Evolutionary conservation across 2,888 invertebrate genomes (phyloP), one percentile per base, ranked within the genome.

Genomic region (Drosophila kuntzei): DNA sequence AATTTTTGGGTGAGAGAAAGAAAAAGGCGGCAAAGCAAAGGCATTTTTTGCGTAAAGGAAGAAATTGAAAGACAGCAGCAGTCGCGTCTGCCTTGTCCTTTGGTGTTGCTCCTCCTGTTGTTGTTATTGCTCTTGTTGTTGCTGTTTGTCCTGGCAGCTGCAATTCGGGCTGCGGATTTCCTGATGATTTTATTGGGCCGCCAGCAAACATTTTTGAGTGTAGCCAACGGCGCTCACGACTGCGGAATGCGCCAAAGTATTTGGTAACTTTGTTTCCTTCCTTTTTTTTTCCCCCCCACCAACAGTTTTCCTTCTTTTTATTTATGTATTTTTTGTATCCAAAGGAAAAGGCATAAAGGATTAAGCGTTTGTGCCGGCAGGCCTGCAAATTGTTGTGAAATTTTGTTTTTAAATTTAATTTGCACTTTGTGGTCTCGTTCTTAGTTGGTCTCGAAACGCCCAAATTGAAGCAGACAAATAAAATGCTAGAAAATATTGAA

Each of bases 121-220:
- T 36, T 36, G 9, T 12, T 27, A 7, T n/a, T 11, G 29, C 22
- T 74, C 47, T 27, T 61, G 61, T 6, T 34, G 39, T 37, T 29
- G 51, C 9, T 46, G 66, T 39, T 57, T 70, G 67, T 63, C 55
- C 82, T 71, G 66, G 71, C 76, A 79, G 76, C 68, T 78, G 80
- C 79, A 77, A 71, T 76, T 75, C 79, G 67, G 83, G 83, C 86
- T 88, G 72, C 87, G 89, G 83, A 88, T 83, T 82, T 88, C 80
- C 89, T 84, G 84, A 84, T 89, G 89, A 84, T 84, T 84, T 89
- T 89, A 89, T 84, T 84, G 87, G 87, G 87, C 89, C 73, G 78
- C 78, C 80, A 80, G 84, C 89, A 84, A 87, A 79, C 89, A 81
- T 89, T 88, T 86, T 85, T 89, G 88, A 86, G 89, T 89, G 87